These are phyloP conservation scores for Pantala flavescens DNA, from an alignment of 1,140 invertebrate species.

Conservation along the genomic window DNA sequence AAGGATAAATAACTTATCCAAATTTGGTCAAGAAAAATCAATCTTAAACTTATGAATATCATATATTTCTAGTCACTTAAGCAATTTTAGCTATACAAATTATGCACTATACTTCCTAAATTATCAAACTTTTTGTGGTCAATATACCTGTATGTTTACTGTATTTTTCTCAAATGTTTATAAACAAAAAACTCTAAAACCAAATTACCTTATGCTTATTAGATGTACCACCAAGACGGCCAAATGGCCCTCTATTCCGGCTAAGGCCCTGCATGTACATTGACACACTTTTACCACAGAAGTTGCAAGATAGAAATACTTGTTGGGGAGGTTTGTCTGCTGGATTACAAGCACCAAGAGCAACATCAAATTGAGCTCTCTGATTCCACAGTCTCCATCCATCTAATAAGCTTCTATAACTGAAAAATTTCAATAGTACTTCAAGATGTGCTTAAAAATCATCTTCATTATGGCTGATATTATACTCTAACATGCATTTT, in stretches of 20 bases:
- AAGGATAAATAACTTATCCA: too few relatives aligned
- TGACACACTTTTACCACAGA: conserved; percentile 87
- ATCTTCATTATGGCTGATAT: too few relatives aligned
- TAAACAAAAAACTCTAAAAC: too few relatives aligned
- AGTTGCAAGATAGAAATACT: conserved; percentile 84
- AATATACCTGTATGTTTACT: too few relatives aligned
- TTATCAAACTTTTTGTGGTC: too few relatives aligned
- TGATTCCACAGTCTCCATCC: conserved; percentile 73
- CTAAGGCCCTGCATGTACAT: conserved; percentile 50
- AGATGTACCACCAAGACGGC: conserved; percentile 34
- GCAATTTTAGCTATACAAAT: not conserved
- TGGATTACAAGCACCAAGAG: conserved; percentile 48
- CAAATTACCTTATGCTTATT: conserved; percentile 49
- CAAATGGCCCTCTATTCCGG: conserved; percentile 40
- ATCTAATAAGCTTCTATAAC: conserved; percentile 64
- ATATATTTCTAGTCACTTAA: not conserved
- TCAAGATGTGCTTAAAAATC: too few relatives aligned
- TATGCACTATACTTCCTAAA: too few relatives aligned
- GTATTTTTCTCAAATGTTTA: too few relatives aligned
- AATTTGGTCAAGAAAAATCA: too few relatives aligned
- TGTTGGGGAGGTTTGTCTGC: conserved; percentile 56
- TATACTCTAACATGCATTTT: too few relatives aligned
- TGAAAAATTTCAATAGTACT: conserved; percentile 30
- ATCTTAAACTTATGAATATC: not conserved
- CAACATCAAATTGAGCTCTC: conserved; percentile 66